Evolutionary conservation across 2,113 vertebrate genomes (phyloP), one percentile per base, ranked within the genome.

Genomic region (Aldabrachelys gigantea): DNA sequence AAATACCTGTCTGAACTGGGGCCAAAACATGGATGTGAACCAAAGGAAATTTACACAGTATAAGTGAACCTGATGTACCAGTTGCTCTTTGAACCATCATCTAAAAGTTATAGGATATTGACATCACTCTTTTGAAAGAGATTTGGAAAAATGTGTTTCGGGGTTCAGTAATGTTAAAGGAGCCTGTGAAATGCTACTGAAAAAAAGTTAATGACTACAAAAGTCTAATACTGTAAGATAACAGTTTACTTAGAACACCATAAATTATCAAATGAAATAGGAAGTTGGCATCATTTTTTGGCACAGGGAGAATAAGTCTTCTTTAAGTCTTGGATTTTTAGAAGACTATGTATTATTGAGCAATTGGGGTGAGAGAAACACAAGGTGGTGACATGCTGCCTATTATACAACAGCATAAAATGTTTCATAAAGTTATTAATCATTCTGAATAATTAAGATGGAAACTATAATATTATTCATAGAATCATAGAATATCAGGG

Each of bases 391-490:
- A 85, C 54, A 29, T 44, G 44, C 82, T 53, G 10, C 57, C 89
- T 53, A 79, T 59, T 35, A 90, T 21, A 65, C 91, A 78, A 56
- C 44, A 83, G 11, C 35, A 59, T 13, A 87, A 1, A 5, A 85
- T 88, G 35, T 62, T 89, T 84, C 62, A 82, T 38, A 90, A 89
- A 84, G 57, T 89, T 83, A 94, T 84, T 86, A 84, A 86, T 69
- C 89, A 88, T 9, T 59, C 27, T n/a, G 35, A 72, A 72, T 72
- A 38, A 38, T 38, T 38, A 72, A 38, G 35, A 21, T 38, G 65
- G 17, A 21, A 72, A 38, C 11, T 17, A 54, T 54, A 54, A 54
- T 19, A 54, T 54, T 54, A 50, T 50, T 49, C 49, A 50, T 50
- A 50, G 49, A 50, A 50, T 50, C 49, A 50, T 50, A 50, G 49